Base-by-base conservation (phyloP, 1,140 invertebrate species). In the Micrasema minimum region DNA sequence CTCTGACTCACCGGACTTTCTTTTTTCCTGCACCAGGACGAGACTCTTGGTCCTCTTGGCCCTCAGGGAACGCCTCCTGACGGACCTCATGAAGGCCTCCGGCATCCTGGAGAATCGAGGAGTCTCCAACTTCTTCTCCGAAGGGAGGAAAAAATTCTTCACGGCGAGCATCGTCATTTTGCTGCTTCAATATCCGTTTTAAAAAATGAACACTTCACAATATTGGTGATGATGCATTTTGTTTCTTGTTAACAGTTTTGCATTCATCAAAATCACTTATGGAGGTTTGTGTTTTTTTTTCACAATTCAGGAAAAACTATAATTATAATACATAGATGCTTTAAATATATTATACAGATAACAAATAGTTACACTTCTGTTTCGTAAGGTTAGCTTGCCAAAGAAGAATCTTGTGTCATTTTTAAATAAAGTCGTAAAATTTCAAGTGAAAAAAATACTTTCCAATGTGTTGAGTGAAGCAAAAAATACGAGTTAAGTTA, bases 31-130 rank as follows among this genome's bases (percentile, higher is more conserved):
- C 12, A 87, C 85, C 16, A 90, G 83, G 11, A 90, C 88, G 69
- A 90, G 79, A 45, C 88, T 89, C 79, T 90, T 91, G 68, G 89
- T 88, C 73, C 90, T 84, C 79, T 90, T 91, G 7, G 90, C 88
- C 51, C 90, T 80, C 69, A 91, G 79, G 0, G 90, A 91, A 57
- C 90, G 79, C 55, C 90, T 78, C 69, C 88, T 84, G 70, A 91
- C 88, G 46, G 89, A 90, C 43, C 90, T 83, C 76, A 91, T 83
- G 66, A 85, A 84, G 67, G 81, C 78, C 57, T 72, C 73, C 0
- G 73, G 73, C 68, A 80, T 78, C 41, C 79, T 76, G 46, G 82
- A 82, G 72, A 84, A 82, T 57, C 79, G 77, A 43, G 85, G 80
- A 22, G 83, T 83, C 55, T 87, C 85, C 22, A 84, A 84, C 77